phyloP scores from a whole-genome alignment of 1,140 invertebrate genomes.

The silkworm (Bombyx mori) region DNA sequence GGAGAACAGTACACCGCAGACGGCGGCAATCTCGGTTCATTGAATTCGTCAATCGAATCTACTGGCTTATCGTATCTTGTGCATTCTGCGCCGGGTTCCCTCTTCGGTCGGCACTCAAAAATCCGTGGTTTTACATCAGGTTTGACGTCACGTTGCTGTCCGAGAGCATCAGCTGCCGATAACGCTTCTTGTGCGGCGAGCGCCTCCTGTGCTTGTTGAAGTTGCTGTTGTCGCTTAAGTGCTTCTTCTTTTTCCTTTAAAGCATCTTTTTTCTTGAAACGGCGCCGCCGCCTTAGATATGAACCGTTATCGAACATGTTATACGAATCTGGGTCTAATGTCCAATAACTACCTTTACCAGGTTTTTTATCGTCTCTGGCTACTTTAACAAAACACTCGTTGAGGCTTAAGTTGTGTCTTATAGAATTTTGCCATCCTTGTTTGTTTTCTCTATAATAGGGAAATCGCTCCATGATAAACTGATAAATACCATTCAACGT shows the following conservation, averaged over 20 bases:
- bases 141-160: constrained; percentile 65
- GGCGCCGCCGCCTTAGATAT: constrained; percentile 88
- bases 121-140: constrained; percentile 72
- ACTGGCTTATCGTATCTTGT: constrained; percentile 69
- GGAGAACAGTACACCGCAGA: constrained; percentile 66
- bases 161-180: constrained; percentile 51
- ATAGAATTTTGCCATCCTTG: constrained; percentile 97
- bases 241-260: constrained; percentile 90
- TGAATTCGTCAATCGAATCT: constrained; percentile 56
- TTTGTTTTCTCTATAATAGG: constrained; percentile 98
- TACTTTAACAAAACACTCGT: constrained; percentile 99
- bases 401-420: constrained; percentile 95
- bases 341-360: constrained; percentile 98
- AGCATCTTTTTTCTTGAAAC: constrained; percentile 97
- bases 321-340: constrained; percentile 94
- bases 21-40: constrained; percentile 64
- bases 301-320: constrained; percentile 99
- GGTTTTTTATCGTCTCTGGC: constrained; percentile 93
- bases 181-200: constrained; percentile 70
- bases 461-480: constrained; percentile 98
- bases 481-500: constrained; percentile 98
- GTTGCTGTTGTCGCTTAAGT: constrained; percentile 81
- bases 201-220: constrained; percentile 64
- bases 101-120: constrained; percentile 75
- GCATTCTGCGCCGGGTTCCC: constrained; percentile 75